A percentile compares a stretch with the other conserved stretches of the same genome.
These are phyloP conservation scores for Tetragonula clypearis DNA, from an alignment of 1,140 invertebrate species.

Conservation along the genomic window DNA sequence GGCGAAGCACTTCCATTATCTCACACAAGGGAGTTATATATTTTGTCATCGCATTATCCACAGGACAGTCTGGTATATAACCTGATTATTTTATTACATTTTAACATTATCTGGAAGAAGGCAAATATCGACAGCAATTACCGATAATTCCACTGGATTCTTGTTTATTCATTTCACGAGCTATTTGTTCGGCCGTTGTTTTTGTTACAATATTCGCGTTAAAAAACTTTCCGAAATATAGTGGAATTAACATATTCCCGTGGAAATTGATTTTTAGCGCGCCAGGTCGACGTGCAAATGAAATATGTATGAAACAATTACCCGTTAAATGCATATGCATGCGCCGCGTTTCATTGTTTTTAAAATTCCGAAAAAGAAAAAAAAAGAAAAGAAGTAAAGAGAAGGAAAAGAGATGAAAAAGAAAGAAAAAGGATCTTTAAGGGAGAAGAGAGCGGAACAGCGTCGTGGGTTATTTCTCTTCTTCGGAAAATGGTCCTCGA, in stretches of 20 bases:
- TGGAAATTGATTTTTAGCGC: too few relatives aligned
- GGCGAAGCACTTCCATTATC: slow-evolving; percentile 14
- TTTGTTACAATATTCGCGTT: background rate
- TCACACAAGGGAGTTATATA: slow-evolving; percentile 13
- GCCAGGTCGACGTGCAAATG: background rate
- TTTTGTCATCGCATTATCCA: slow-evolving; percentile 5
- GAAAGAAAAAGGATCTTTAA: too few relatives aligned
- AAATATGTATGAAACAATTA: background rate
- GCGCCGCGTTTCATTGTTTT: too few relatives aligned
- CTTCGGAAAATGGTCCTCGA: background rate
- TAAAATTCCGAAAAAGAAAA: too few relatives aligned
- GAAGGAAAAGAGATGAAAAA: too few relatives aligned
- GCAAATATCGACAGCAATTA: background rate
- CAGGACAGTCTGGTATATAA: background rate
- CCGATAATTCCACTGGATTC: background rate
- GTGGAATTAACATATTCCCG: background rate
- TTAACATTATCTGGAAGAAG: background rate
- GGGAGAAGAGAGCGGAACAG: background rate
- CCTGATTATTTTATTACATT: slow-evolving; percentile 2
- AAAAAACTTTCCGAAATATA: background rate
- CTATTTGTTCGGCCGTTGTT: background rate
- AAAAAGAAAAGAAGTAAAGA: background rate
- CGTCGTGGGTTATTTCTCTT: slow-evolving; percentile 13
- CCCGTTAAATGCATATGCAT: too few relatives aligned
- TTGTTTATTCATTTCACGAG: background rate